A percentile compares a stretch with the other conserved stretches of the same genome.
Conservation (phyloP, 2,797 vertebrate genomes). For the Rhabdophis nuchalis region DNA sequence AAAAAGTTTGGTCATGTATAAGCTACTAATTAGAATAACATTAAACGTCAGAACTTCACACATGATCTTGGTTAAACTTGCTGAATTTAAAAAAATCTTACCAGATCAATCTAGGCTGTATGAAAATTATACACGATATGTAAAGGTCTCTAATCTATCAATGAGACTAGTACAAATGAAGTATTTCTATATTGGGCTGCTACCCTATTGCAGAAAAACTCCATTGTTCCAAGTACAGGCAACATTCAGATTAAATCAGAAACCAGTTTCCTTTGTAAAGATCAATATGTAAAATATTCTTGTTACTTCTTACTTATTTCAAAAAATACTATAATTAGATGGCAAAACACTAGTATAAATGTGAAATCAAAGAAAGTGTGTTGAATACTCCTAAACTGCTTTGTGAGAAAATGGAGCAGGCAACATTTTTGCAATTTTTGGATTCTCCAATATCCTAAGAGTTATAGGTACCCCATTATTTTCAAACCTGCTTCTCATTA, state of each 20-base stretch:
- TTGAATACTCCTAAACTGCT: neutral
- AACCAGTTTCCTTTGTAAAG: neutral
- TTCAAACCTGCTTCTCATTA: neutral
- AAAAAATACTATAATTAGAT: neutral
- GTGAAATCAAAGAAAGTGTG: neutral
- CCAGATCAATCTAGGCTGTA: neutral
- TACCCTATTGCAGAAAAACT: neutral
- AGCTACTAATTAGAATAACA: neutral
- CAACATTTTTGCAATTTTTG: neutral
- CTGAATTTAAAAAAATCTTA: neutral
- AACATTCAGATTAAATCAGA: neutral
- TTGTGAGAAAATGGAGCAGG: neutral
- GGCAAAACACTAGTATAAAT: neutral
- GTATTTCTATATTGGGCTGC: neutral
- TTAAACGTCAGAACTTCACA: neutral
- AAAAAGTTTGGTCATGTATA: neutral
- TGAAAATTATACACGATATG: neutral
- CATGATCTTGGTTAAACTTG: neutral
- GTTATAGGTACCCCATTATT: neutral
- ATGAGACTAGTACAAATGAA: neutral
- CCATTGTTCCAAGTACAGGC: neutral
- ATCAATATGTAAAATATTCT: neutral
- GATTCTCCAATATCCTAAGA: neutral
- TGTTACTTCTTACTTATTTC: neutral
- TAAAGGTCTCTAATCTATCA: neutral